phyloP scores from a whole-genome alignment of 1,140 invertebrate species.

The Semibalanus balanoides region DNA sequence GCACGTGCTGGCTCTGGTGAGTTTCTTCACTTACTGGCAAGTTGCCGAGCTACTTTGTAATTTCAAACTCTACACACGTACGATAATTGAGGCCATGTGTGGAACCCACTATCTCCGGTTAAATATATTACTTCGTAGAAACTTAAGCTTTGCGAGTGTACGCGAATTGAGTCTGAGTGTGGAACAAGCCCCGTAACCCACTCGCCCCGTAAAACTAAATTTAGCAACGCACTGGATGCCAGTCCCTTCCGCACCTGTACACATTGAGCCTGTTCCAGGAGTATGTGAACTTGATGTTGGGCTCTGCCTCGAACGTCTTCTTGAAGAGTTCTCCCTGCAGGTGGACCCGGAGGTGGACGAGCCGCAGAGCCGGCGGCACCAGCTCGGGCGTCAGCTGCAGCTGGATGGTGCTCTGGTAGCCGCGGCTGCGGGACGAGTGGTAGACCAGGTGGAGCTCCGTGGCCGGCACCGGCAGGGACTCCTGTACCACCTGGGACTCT shows the following conservation, averaged over 20 bases:
- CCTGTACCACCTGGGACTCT: constrained; percentile 84
- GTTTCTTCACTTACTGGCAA: too few relatives aligned
- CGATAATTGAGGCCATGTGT: too few relatives aligned
- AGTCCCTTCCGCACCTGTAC: constrained; percentile 39
- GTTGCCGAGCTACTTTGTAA: too few relatives aligned
- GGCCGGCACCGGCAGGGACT: constrained; percentile 80
- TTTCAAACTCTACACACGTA: too few relatives aligned
- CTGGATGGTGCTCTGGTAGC: constrained; percentile 88
- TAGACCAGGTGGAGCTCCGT: constrained; percentile 87
- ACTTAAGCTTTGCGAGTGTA: too few relatives aligned
- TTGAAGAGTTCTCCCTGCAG: constrained; percentile 89
- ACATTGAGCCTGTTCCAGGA: constrained; percentile 92
- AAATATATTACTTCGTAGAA: too few relatives aligned
- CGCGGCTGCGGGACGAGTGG: constrained; percentile 61
- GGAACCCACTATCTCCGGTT: too few relatives aligned
- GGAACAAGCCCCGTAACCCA: too few relatives aligned
- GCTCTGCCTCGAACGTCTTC: constrained; percentile 86
- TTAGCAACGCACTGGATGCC: too few relatives aligned
- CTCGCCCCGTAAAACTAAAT: too few relatives aligned
- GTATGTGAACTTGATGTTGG: constrained; percentile 88
- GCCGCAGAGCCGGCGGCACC: constrained; percentile 59
- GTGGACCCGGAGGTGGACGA: constrained; percentile 78
- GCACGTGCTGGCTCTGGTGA: too few relatives aligned
- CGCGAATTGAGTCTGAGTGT: too few relatives aligned
- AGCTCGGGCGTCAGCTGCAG: constrained; percentile 76